Conservation (phyloP, 1,140 invertebrate genomes). For the Drosophila asahinai region DNA sequence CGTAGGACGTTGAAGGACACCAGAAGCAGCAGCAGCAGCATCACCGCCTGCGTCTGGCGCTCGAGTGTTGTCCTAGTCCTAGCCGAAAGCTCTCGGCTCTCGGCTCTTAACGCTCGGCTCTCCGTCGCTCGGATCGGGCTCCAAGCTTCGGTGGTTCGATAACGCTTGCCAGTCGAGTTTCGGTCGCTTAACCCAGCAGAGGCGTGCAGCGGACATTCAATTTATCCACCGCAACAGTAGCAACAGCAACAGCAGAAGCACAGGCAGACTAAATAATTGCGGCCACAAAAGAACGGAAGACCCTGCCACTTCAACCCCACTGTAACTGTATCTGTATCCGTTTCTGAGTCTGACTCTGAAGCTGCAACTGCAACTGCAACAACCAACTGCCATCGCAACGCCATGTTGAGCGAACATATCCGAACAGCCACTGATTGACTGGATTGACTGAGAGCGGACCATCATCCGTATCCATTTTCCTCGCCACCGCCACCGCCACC, state of each 20-base stretch:
- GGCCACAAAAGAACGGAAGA: conserved; percentile 31
- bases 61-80: conserved; percentile 76
- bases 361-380: conserved; percentile 21
- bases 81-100: conserved; percentile 64
- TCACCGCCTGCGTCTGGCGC: conserved; percentile 54
- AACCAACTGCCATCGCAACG: conserved; percentile 36
- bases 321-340: neutral
- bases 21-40: conserved; percentile 24
- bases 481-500: neutral
- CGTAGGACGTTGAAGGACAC: conserved; percentile 83
- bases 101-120: conserved; percentile 4
- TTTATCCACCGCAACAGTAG: conserved; percentile 24
- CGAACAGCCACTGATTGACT: conserved; percentile 32
- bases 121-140: conserved; percentile 12
- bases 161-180: conserved; percentile 73
- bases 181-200: conserved; percentile 76
- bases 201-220: conserved; percentile 65
- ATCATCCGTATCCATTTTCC: conserved; percentile 35
- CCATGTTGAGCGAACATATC: conserved; percentile 25
- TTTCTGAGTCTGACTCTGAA: neutral
- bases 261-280: conserved; percentile 36
- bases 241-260: conserved; percentile 27
- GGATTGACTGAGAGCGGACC: conserved; percentile 30
- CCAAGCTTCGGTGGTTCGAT: conserved; percentile 33
- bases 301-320: conserved; percentile 8